A percentile compares a stretch with the other conserved stretches of the same genome.
These are phyloP conservation scores for Frankliniella fusca DNA, from an alignment of 2,888 invertebrate genomes.

Conservation along the genomic window DNA sequence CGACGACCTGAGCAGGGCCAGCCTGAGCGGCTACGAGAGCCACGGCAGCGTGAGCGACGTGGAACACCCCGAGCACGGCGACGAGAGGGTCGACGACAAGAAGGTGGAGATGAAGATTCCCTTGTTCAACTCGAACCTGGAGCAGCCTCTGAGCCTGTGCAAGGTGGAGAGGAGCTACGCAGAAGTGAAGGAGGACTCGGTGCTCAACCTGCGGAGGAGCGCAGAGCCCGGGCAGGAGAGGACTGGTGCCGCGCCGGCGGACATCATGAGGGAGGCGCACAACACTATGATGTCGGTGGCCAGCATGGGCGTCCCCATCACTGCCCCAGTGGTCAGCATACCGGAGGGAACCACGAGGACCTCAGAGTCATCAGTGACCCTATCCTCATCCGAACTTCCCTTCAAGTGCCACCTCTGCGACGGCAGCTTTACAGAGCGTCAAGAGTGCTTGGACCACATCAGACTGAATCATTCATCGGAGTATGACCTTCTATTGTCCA, in stretches of 20 bases:
- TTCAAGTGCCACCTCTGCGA: constrained; percentile 94
- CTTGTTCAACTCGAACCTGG: not conserved
- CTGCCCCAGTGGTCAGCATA: constrained; percentile 15
- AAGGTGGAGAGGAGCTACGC: not conserved
- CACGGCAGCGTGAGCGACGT: constrained; percentile 37
- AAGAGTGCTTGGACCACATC: constrained; percentile 77
- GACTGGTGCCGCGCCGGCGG: not conserved
- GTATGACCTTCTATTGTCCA: constrained; percentile 75
- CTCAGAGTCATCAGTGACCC: constrained; percentile 16
- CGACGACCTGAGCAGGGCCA: not conserved
- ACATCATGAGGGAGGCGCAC: constrained; percentile 42
- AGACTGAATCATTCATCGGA: constrained; percentile 69
- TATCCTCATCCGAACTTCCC: constrained; percentile 58
- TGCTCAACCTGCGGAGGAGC: constrained; percentile 42
- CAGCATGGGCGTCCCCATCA: not conserved
- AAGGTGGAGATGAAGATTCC: not conserved
- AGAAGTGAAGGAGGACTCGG: not conserved
- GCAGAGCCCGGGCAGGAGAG: not conserved
- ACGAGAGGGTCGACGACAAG: not conserved
- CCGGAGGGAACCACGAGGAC: constrained; percentile 3
- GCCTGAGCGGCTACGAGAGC: constrained; percentile 36
- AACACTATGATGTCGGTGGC: constrained; percentile 39
- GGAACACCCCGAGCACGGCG: constrained; percentile 29
- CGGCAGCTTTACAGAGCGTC: constrained; percentile 72
- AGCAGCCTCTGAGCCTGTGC: constrained; percentile 8